Conservation (phyloP, 1,140 invertebrate genomes). For the Episyrphus balteatus region DNA sequence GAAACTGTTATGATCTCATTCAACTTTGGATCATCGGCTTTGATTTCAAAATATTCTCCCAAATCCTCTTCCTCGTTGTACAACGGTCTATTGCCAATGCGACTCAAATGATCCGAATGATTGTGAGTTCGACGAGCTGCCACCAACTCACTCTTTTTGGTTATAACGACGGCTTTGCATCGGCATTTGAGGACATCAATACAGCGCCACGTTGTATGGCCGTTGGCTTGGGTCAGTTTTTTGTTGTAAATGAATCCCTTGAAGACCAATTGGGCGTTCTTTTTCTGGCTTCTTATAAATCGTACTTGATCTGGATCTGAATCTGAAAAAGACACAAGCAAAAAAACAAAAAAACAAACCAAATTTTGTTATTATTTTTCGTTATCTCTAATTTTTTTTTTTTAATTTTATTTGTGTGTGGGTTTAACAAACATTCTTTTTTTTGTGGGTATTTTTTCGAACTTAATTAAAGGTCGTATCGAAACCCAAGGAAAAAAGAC, state of each 20-base stretch:
- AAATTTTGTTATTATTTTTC: no score
- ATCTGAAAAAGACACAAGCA: no score
- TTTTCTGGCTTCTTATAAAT: slow-evolving; percentile 32
- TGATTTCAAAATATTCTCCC: slow-evolving; percentile 30
- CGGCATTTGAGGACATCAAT: slow-evolving; percentile 23
- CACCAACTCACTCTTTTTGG: slow-evolving; percentile 19
- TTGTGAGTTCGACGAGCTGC: slow-evolving; percentile 20
- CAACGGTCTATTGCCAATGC: slow-evolving; percentile 22
- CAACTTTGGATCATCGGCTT: slow-evolving; percentile 23
- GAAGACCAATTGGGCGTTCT: slow-evolving; percentile 28
- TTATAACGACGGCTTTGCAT: slow-evolving; percentile 31
- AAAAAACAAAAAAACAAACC: no score
- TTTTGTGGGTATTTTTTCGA: no score
- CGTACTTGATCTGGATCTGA: background rate
- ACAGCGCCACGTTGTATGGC: slow-evolving; percentile 31
- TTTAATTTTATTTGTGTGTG: no score
- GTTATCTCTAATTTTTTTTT: no score
- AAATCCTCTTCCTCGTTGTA: slow-evolving; percentile 24
- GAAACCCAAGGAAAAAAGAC: no score
- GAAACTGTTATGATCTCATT: slow-evolving; percentile 23
- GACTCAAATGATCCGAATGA: slow-evolving; percentile 16
- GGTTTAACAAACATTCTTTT: no score
- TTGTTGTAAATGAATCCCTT: slow-evolving; percentile 30
- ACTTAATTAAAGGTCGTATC: no score
- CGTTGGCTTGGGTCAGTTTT: slow-evolving; percentile 30